A percentile compares a stretch with the other conserved stretches of the same genome.
These are phyloP conservation scores for Drosophila subsilvestris DNA, from an alignment of 2,888 invertebrate species.

Conservation along the genomic window DNA sequence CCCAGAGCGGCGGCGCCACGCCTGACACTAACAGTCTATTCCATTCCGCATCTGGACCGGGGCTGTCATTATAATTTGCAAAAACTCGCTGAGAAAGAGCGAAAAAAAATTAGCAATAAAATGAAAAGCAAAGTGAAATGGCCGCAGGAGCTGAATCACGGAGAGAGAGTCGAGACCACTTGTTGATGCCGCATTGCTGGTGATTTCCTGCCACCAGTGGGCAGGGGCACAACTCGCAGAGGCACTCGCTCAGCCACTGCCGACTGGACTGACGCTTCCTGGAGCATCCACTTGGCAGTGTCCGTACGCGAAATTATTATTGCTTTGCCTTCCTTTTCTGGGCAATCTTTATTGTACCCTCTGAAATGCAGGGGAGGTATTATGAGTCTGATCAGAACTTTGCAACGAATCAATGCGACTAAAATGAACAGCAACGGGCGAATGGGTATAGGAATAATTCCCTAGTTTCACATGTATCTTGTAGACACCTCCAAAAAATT, in stretches of 20 bases:
- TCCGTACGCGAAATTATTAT: conserved; percentile 74
- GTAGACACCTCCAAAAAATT: no score
- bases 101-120: conserved; percentile 76
- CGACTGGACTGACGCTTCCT: conserved; percentile 67
- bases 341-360: conserved; percentile 36
- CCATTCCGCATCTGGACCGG: conserved; percentile 24
- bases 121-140: conserved; percentile 75
- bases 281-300: conserved; percentile 56
- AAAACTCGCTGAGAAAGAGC: conserved; percentile 46
- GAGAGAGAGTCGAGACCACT: conserved; percentile 53
- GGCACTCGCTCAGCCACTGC: conserved; percentile 34
- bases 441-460: no score
- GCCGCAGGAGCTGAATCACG: conserved; percentile 56
- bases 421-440: no score
- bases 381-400: no score
- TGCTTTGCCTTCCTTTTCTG: conserved; percentile 56
- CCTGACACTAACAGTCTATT: conserved; percentile 32
- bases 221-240: background rate
- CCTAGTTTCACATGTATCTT: no score
- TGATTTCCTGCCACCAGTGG: conserved; percentile 40
- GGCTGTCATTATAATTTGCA: conserved; percentile 76
- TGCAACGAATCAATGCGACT: no score
- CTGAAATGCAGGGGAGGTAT: background rate
- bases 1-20: conserved; percentile 6
- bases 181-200: conserved; percentile 54